Evolutionary conservation across 2,113 vertebrate species (phyloP), one percentile per base, ranked within the genome.

Genomic region (Nothocercus julius): DNA sequence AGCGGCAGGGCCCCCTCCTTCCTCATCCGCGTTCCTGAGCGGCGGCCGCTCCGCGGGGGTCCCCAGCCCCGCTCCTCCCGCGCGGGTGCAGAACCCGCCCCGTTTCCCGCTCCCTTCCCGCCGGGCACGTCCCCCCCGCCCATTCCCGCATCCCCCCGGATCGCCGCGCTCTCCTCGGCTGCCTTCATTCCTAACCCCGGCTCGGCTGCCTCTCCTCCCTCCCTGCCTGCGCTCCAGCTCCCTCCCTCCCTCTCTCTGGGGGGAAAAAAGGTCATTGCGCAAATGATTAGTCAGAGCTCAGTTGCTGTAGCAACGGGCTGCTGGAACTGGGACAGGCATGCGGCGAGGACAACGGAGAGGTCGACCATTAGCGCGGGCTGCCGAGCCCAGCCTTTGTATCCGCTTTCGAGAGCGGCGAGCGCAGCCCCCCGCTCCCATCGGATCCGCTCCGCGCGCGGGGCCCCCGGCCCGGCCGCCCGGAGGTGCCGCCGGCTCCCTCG

Each of bases 191-290:
- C 96, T 97, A 97, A 96, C 96, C 97, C 97, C 96, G 47, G 73
- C 81, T 96, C 56, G 91, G 95, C 96, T 72, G 97, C 97, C 91
- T 91, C 77, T 97, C 97, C 93, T 90, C 81, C 94, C 67, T 87
- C 90, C 40, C 78, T 97, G 93, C 97, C 91, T 96, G 92, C 94
- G 86, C 91, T 49, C 47, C 79, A 89, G 92, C 97, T 96, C 95
- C 96, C 96, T 96, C 97, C 96, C 97, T 97, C 97, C 89, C 97
- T 98, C 98, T 97, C 98, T 98, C 98, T 98, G 98, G 97, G 98
- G 98, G 98, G 98, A 98, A 98, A 98, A 98, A 99, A 98, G 98
- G 98, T 98, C 98, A 98, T 98, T 98, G 98, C 98, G 98, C 98
- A 98, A 99, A 98, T 98, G 98, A 99, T 99, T 99, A 98, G 98